Evolutionary conservation across 2,797 vertebrate species (phyloP).

Genomic region (Margarornis squamiger): DNA sequence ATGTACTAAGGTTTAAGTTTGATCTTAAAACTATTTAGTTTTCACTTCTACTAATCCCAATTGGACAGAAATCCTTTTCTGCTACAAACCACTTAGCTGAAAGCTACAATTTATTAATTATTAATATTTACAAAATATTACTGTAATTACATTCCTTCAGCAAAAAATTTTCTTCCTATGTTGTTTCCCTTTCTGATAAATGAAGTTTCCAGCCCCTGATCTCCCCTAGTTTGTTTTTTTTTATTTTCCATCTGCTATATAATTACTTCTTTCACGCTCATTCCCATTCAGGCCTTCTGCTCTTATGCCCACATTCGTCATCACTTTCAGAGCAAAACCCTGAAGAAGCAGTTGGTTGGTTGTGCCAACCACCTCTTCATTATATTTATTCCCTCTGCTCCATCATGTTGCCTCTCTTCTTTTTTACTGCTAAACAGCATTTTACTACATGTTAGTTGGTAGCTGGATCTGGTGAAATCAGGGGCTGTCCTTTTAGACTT

Average conservation of each 20-base stretch:
- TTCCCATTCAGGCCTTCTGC: not conserved
- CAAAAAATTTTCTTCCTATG: not conserved
- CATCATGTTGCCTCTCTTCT: not conserved
- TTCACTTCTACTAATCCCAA: not conserved
- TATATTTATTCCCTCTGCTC: not conserved
- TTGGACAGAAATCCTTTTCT: not conserved
- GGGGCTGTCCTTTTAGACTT: not conserved
- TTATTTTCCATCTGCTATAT: not conserved
- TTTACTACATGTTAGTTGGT: not conserved
- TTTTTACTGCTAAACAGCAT: not conserved
- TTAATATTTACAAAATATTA: not conserved
- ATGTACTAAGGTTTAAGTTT: not conserved
- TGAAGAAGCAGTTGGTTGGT: not conserved
- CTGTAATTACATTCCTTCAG: not conserved
- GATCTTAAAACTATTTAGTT: not conserved
- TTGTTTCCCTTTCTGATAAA: not conserved
- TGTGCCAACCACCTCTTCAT: not conserved
- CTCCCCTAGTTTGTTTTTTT: not conserved
- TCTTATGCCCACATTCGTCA: accelerated
- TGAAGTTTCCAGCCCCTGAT: not conserved
- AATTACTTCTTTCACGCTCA: not conserved
- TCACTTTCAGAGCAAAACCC: not conserved
- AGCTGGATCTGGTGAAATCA: not conserved
- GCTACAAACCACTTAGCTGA: not conserved
- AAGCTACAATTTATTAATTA: not conserved